phyloP scores from a whole-genome alignment of 2,797 vertebrate species.

The Acomys russatus region DNA sequence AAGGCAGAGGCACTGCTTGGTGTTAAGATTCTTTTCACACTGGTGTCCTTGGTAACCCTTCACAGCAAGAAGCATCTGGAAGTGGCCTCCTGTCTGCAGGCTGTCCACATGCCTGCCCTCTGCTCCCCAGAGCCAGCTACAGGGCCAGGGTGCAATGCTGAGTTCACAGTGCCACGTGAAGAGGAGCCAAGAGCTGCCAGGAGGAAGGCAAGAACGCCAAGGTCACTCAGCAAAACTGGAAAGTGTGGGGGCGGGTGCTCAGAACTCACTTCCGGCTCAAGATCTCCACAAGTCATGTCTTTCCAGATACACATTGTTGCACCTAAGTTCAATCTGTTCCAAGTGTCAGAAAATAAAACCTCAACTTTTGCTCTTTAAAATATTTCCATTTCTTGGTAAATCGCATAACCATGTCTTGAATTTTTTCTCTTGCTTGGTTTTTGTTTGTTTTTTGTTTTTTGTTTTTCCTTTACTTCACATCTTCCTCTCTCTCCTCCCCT shows the following conservation, averaged over 20 bases:
- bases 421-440: constrained; percentile 66
- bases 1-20: not conserved
- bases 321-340: constrained; percentile 48
- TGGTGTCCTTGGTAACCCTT: not conserved
- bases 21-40: constrained; percentile 12
- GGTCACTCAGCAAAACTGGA: constrained; percentile 5
- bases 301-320: constrained; percentile 20
- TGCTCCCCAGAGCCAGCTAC: constrained; percentile 23
- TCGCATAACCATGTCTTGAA: constrained; percentile 45
- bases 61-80: not conserved
- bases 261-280: not conserved
- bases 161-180: not conserved
- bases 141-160: not conserved
- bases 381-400: constrained; percentile 65
- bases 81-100: not conserved
- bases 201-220: not conserved
- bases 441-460: constrained; percentile 73
- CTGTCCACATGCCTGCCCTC: not conserved
- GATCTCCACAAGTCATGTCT: not conserved
- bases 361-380: constrained; percentile 52
- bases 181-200: not conserved
- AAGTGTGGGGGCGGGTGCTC: not conserved
- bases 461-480: constrained; percentile 68
- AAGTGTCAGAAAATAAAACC: constrained; percentile 64
- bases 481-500: not conserved